These are phyloP conservation scores for Lophius americanus DNA, from an alignment of 2,797 vertebrate genomes.

Conservation along the genomic window DNA sequence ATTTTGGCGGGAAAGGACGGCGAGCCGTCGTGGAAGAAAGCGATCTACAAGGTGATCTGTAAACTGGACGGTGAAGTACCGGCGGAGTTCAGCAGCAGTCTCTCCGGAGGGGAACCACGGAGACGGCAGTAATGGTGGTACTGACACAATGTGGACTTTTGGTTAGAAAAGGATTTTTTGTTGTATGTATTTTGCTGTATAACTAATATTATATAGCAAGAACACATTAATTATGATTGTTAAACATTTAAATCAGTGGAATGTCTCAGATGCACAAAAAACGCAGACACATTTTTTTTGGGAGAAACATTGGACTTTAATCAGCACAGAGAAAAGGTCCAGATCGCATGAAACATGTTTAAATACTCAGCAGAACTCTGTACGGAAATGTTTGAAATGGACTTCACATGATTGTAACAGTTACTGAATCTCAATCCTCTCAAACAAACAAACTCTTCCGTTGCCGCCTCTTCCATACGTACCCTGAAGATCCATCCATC, in stretches of 20 bases:
- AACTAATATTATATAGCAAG: conserved; percentile 30
- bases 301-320: conserved; percentile 6
- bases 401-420: not conserved
- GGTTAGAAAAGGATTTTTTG: conserved; percentile 1
- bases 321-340: conserved; percentile 22
- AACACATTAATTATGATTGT: conserved; percentile 25
- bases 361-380: conserved; percentile 32
- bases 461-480: conserved; percentile 52
- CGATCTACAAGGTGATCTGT: conserved; percentile 95
- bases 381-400: no score
- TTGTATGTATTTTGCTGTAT: conserved; percentile 44
- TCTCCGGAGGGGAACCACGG: conserved; percentile 50
- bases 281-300: conserved; percentile 6
- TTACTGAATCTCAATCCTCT: not conserved
- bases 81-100: conserved; percentile 81
- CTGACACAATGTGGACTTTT: conserved; percentile 48
- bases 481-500: conserved; percentile 38
- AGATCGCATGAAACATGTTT: conserved; percentile 40
- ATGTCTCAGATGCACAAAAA: conserved; percentile 3
- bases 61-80: conserved; percentile 92
- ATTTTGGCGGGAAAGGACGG: conserved; percentile 85
- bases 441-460: not conserved
- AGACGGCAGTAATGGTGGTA: conserved; percentile 37
- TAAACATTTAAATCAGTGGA: not conserved
- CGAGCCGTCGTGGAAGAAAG: conserved; percentile 94